Conservation (phyloP, 2,113 vertebrate species). For the Pseudopodoces humilis region DNA sequence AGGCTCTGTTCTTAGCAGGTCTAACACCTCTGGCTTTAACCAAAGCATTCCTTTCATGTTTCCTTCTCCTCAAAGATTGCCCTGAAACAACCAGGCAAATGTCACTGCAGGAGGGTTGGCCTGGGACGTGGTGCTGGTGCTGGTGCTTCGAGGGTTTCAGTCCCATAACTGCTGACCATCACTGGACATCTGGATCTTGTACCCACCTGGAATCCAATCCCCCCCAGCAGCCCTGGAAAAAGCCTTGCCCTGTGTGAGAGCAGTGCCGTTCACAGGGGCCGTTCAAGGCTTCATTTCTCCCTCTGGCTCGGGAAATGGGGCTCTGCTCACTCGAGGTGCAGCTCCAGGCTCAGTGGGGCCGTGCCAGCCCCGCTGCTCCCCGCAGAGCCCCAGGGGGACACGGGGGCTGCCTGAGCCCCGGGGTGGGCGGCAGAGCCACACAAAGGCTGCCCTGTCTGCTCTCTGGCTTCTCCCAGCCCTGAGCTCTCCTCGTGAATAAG, state of each 20-base stretch:
- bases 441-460: slow-evolving; percentile 36
- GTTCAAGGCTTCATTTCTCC: neutral
- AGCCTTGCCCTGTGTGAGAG: neutral
- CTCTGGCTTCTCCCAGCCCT: neutral
- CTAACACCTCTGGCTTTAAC: neutral
- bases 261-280: rapidly evolving
- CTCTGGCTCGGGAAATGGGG: rapidly evolving
- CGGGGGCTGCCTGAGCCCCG: neutral
- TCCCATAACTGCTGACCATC: neutral
- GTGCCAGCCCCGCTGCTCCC: neutral
- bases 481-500: neutral
- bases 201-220: rapidly evolving
- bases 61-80: neutral
- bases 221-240: neutral
- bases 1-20: neutral
- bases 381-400: neutral
- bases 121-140: rapidly evolving
- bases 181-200: neutral
- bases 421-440: neutral
- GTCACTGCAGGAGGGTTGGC: neutral
- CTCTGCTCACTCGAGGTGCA: neutral
- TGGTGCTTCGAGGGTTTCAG: neutral
- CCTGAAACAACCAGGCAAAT: rapidly evolving
- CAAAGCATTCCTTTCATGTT: neutral
- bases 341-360: neutral